Evolutionary conservation across 2,797 vertebrate genomes (phyloP).

Genomic region (Acanthopagrus latus): DNA sequence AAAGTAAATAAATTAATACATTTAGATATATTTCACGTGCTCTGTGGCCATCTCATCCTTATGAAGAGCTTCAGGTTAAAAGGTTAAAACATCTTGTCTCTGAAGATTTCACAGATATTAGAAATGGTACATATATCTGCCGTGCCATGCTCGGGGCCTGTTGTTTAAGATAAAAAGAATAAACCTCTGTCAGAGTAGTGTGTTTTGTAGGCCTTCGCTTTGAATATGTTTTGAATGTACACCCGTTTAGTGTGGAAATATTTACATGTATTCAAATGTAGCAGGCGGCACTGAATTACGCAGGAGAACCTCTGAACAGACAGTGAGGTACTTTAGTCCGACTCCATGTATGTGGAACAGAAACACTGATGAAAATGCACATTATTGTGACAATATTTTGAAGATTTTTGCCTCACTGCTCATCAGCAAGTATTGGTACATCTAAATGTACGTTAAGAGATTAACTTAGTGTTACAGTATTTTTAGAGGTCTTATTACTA

Average conservation of each 20-base stretch:
- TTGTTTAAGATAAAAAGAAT: background rate
- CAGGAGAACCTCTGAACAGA: slow-evolving; percentile 32
- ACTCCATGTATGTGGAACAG: slow-evolving; percentile 33
- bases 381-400: slow-evolving; percentile 59
- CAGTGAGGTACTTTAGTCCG: slow-evolving; percentile 7
- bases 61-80: background rate
- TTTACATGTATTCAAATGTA: slow-evolving; percentile 74
- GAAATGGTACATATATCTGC: slow-evolving; percentile 20
- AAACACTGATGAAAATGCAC: slow-evolving; percentile 58
- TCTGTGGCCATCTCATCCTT: background rate
- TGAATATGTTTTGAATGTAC: slow-evolving; percentile 71
- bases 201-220: slow-evolving; percentile 47
- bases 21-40: background rate
- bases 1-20: background rate
- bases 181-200: background rate
- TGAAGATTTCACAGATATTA: slow-evolving; percentile 9
- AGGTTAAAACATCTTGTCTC: background rate
- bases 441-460: slow-evolving; percentile 55
- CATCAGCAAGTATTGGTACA: slow-evolving; percentile 67
- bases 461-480: slow-evolving; percentile 67
- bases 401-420: slow-evolving; percentile 65
- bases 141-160: slow-evolving; percentile 12
- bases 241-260: slow-evolving; percentile 59
- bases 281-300: slow-evolving; percentile 71
- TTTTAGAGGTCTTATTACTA: slow-evolving; percentile 77